Conservation (phyloP, 2,888 invertebrate genomes). For the Anaspis maculata region DNA sequence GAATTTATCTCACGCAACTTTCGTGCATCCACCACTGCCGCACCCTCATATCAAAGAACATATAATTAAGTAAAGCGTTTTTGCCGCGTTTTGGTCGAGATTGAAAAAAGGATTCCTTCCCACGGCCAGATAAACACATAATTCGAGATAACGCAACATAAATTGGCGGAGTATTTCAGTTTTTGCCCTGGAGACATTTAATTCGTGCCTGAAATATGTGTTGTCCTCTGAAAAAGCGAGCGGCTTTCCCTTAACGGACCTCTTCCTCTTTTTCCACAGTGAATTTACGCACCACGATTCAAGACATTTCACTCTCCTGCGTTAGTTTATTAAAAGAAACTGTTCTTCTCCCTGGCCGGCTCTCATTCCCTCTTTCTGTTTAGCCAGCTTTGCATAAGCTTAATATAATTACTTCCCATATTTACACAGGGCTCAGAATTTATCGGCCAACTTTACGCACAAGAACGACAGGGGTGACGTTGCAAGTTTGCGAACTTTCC, state of each 20-base stretch:
- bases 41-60: too few species aligned
- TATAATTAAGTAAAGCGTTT: too few species aligned
- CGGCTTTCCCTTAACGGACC: too few species aligned
- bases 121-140: constrained; percentile 7
- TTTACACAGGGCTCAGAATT: constrained; percentile 7
- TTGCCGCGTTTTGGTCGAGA: too few species aligned
- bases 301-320: too few species aligned
- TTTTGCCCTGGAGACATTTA: constrained; percentile 8
- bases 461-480: too few species aligned
- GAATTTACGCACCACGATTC: too few species aligned
- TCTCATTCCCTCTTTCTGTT: constrained; percentile 5
- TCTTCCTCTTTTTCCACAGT: not conserved
- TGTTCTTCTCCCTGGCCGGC: constrained; percentile 3
- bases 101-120: too few species aligned
- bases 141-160: constrained; percentile 10
- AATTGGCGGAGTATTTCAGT: constrained; percentile 6
- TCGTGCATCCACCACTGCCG: too few species aligned
- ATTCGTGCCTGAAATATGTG: constrained; percentile 12
- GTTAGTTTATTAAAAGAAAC: constrained; percentile 10
- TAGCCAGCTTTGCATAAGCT: constrained; percentile 7
- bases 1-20: too few species aligned
- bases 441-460: constrained; percentile 1
- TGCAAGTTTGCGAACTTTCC: too few species aligned
- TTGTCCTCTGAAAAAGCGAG: constrained; percentile 10
- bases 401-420: constrained; percentile 9